These are phyloP conservation scores for Cossypha dichroa DNA, from an alignment of 2,797 vertebrate species.

Conservation along the genomic window DNA sequence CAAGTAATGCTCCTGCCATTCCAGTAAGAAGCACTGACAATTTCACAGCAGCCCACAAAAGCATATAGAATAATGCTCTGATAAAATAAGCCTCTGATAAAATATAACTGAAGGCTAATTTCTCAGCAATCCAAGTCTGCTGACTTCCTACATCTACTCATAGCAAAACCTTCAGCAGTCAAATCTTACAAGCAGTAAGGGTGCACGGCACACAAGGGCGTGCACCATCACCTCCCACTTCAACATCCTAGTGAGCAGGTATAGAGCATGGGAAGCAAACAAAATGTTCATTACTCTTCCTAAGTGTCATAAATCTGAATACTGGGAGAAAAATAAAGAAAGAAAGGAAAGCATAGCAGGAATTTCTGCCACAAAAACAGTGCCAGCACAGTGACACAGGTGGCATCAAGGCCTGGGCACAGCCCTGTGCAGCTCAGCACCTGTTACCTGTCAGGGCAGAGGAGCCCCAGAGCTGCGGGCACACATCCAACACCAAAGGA, in stretches of 20 bases:
- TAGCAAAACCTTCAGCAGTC: neutral
- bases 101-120: neutral
- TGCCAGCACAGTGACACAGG: neutral
- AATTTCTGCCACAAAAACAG: neutral
- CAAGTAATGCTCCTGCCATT: neutral
- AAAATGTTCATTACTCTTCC: neutral
- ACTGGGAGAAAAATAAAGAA: neutral
- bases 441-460: neutral
- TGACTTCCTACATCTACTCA: neutral
- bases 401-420: neutral
- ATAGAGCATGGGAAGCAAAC: neutral
- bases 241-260: rapidly evolving
- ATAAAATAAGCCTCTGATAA: neutral
- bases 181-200: neutral
- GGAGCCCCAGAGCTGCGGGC: neutral
- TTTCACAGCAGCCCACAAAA: neutral
- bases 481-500: neutral
- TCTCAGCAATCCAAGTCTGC: neutral
- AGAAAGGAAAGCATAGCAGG: neutral
- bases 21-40: neutral
- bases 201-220: neutral
- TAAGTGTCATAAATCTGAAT: neutral
- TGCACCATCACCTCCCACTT: neutral
- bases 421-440: neutral
- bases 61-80: neutral